phyloP scores from a whole-genome alignment of 1,140 invertebrate genomes.

The Nautilus pompilius region DNA sequence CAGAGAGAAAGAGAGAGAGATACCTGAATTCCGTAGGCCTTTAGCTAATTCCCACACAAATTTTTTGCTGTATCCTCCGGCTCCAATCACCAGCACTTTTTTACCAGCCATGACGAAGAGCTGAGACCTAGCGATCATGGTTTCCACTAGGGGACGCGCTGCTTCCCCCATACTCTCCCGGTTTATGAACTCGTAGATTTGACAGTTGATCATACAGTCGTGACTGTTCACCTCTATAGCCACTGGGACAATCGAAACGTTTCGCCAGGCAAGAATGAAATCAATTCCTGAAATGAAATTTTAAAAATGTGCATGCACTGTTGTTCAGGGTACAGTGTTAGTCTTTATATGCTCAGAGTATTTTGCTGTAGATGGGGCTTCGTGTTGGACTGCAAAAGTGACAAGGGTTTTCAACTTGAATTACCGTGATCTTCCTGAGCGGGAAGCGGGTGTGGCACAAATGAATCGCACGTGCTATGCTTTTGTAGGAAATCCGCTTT shows the following conservation, averaged over 20 bases:
- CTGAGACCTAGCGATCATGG: slow-evolving; percentile 22
- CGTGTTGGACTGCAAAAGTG: too few species aligned
- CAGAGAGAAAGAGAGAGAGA: too few species aligned
- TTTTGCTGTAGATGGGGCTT: too few species aligned
- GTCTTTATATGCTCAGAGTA: too few species aligned
- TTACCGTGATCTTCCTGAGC: too few species aligned
- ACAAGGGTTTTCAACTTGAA: too few species aligned
- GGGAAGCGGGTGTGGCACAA: too few species aligned
- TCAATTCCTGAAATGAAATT: slow-evolving; percentile 31
- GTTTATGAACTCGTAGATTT: slow-evolving; percentile 24
- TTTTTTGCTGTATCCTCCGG: slow-evolving; percentile 19
- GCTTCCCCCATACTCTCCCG: slow-evolving; percentile 9
- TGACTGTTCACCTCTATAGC: slow-evolving; percentile 30
- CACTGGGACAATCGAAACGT: slow-evolving; percentile 8
- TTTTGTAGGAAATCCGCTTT: too few species aligned
- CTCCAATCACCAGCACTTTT: slow-evolving; percentile 17
- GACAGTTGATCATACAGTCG: slow-evolving; percentile 31
- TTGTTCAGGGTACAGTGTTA: too few species aligned
- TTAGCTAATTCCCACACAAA: slow-evolving; percentile 16
- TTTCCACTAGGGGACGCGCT: slow-evolving; percentile 12
- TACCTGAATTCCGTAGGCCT: slow-evolving; percentile 28
- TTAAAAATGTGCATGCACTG: too few species aligned
- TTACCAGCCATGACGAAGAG: slow-evolving; percentile 15
- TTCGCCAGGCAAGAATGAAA: slow-evolving; percentile 13
- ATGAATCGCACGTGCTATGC: too few species aligned